Conservation (phyloP, 2,888 invertebrate species). For the Steinernema carpocapsae region DNA sequence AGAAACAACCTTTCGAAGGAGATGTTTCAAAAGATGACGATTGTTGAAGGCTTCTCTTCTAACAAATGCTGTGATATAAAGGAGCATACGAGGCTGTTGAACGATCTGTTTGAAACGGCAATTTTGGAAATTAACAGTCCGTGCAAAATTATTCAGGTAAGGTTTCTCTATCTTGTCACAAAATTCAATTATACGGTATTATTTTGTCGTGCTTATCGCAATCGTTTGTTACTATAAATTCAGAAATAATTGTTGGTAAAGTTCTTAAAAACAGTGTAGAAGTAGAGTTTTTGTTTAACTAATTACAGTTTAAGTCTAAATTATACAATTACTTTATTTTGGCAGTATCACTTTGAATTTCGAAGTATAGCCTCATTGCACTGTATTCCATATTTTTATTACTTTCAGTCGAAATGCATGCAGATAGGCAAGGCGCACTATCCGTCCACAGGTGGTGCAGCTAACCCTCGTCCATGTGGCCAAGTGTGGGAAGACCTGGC, state of each 20-base stretch:
- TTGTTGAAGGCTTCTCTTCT: conserved; percentile 62
- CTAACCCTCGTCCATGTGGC: conserved; percentile 37
- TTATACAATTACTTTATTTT: no score
- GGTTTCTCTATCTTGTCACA: no score
- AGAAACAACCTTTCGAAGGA: conserved; percentile 48
- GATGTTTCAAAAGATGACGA: conserved; percentile 67
- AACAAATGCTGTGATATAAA: conserved; percentile 57
- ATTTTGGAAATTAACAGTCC: conserved; percentile 60
- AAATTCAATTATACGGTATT: no score
- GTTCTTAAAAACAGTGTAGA: no score
- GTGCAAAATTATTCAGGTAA: conserved; percentile 55
- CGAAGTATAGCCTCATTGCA: no score
- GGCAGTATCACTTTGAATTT: no score
- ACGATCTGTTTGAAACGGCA: conserved; percentile 59
- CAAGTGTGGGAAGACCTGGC: conserved; percentile 64
- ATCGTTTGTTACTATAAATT: no score
- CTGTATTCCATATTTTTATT: no score
- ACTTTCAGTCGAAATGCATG: conserved; percentile 46
- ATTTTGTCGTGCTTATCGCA: no score
- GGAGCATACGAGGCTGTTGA: conserved; percentile 55
- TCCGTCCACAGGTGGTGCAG: neutral
- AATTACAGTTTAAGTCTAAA: no score
- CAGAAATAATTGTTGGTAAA: no score
- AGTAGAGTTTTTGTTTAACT: no score
- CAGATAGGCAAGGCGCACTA: conserved; percentile 62